phyloP scores from a whole-genome alignment of 2,797 vertebrate genomes.

The Manis javanica region DNA sequence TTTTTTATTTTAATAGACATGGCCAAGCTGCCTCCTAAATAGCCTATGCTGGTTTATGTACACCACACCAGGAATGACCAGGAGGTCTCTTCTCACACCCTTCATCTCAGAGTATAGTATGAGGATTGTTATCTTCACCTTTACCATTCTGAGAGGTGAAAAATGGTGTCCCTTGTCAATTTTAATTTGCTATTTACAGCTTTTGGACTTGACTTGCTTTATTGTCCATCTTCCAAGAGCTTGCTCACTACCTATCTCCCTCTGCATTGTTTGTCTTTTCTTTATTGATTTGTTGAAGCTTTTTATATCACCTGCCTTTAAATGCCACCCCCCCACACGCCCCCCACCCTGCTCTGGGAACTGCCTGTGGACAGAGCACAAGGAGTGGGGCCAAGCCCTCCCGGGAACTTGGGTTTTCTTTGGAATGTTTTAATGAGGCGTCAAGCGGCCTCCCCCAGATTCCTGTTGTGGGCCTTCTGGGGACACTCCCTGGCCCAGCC shows the following conservation, averaged over 20 bases:
- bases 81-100: not conserved
- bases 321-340: not conserved
- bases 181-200: slow-evolving; percentile 2
- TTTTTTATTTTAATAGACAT: slow-evolving; percentile 31
- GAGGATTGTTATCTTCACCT: not conserved
- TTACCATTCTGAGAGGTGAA: not conserved
- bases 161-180: not conserved
- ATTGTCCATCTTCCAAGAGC: slow-evolving; percentile 6
- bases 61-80: not conserved
- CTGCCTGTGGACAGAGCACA: slow-evolving; percentile 30
- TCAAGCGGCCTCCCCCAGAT: slow-evolving; percentile 77
- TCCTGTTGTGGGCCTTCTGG: slow-evolving; percentile 78
- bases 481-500: slow-evolving; percentile 74
- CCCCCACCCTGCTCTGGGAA: not conserved
- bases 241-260: slow-evolving; percentile 22
- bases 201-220: slow-evolving; percentile 11
- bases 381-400: slow-evolving; percentile 42
- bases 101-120: not conserved
- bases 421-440: slow-evolving; percentile 82
- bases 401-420: slow-evolving; percentile 77
- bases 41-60: not conserved
- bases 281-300: slow-evolving; percentile 70
- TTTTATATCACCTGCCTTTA: slow-evolving; percentile 81
- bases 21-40: slow-evolving; percentile 34
- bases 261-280: slow-evolving; percentile 48